Evolutionary conservation across 2,888 invertebrate species (phyloP), one percentile per base, ranked within the genome.

Genomic region (Aleiodes testaceus): DNA sequence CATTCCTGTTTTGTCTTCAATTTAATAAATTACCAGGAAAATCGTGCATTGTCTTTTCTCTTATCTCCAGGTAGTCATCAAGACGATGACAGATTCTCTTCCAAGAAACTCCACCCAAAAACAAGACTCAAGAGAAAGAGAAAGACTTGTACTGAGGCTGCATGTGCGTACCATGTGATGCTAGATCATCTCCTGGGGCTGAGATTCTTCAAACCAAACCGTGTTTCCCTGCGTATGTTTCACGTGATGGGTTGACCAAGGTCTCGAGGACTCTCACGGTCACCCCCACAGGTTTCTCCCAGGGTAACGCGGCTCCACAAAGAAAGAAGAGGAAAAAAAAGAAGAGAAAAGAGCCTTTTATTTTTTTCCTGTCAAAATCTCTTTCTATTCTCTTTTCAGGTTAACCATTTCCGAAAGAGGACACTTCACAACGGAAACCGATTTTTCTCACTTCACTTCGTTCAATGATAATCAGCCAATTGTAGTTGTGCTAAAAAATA

Each of bases 111-210:
- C 14, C 42, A 42, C 42, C 59, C n/a, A n/a, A 14, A 49, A n/a
- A 36, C 42, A 50, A 61, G 9, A 11, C 7, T 49, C 30, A n/a
- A 18, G 20, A 26, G 16, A 63, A 42, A 44, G 49, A 49, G 20
- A 20, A 53, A 45, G 63, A 16, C 59, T 16, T 9, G 12, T 59
- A 16, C 7, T 44, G 20, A 44, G 74, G 73, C 70, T 72, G 70
- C 77, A 77, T 74, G 72, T 77, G 77, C 68, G 66, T 55, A 72
- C 69, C 77, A 77, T 72, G 72, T 77, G 47, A 63, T 61, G 61
- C 9, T 44, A 5, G 22, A n/a, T 63, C 44, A 63, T 63, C 45
- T 20, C 63, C 63, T 14, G 44, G 63, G 20, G 44, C 30, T 55
- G 12, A 6, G 45, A 20, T 45, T 20, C 45, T 63, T 22, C 63